Evolutionary conservation across 1,140 invertebrate species (phyloP).

Genomic region (Galendromus occidentalis): DNA sequence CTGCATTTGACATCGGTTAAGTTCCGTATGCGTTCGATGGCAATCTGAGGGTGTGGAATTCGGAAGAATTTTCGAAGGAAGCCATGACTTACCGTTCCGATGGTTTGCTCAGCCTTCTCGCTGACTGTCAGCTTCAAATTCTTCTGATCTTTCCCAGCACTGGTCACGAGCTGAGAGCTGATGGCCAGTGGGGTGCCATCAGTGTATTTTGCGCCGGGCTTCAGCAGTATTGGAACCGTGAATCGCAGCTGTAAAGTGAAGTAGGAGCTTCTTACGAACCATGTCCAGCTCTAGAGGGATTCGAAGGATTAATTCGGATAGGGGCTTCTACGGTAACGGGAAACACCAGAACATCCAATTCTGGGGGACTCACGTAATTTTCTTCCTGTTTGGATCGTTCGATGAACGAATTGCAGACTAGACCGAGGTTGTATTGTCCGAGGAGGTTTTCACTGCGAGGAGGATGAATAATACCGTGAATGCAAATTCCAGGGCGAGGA

Average conservation of each 20-base stretch:
- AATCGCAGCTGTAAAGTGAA: background rate
- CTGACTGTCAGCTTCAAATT: background rate
- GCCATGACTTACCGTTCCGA: background rate
- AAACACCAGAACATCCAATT: too few relatives aligned
- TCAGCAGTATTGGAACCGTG: background rate
- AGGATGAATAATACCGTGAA: background rate
- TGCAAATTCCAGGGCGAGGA: too few relatives aligned
- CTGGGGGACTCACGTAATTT: constrained; percentile 10
- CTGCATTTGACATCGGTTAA: too few relatives aligned
- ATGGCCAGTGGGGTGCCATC: background rate
- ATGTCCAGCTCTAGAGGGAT: too few relatives aligned
- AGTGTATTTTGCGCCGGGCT: background rate
- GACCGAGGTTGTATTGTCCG: constrained; percentile 15
- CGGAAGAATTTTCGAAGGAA: background rate
- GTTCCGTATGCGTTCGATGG: too few relatives aligned
- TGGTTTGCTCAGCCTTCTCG: background rate
- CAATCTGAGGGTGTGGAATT: background rate
- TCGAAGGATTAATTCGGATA: too few relatives aligned
- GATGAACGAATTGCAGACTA: constrained; percentile 20
- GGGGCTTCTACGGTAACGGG: too few relatives aligned
- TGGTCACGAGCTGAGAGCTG: background rate
- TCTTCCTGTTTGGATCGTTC: constrained; percentile 17
- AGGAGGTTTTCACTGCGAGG: background rate
- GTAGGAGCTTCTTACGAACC: too few relatives aligned
- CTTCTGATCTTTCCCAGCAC: background rate